A percentile compares a stretch with the other conserved stretches of the same genome.
Evolutionary conservation across 2,113 vertebrate genomes (phyloP).

Genomic region (Dendrocopos noguchii): DNA sequence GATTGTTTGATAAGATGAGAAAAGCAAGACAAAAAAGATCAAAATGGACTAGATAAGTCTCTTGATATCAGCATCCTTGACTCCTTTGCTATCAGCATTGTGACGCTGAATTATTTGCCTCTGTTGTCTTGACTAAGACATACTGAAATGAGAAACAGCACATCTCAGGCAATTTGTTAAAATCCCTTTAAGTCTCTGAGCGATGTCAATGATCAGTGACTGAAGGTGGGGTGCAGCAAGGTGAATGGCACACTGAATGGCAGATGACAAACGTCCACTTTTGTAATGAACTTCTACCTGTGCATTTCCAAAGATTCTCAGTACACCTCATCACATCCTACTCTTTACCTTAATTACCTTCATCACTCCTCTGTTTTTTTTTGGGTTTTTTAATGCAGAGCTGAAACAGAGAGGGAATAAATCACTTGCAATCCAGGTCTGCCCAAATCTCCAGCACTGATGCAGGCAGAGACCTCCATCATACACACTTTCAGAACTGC

Average conservation of each 20-base stretch:
- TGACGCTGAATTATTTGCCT: conserved; percentile 25
- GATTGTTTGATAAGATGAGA: background rate
- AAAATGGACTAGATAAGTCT: conserved; percentile 45
- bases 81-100: background rate
- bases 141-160: conserved; percentile 27
- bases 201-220: background rate
- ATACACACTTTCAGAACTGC: background rate
- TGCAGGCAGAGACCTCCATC: background rate
- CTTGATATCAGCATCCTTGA: conserved; percentile 23
- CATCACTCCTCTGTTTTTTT: background rate
- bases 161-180: conserved; percentile 25
- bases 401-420: background rate
- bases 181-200: background rate
- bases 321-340: background rate
- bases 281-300: background rate
- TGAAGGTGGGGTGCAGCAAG: background rate
- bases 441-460: background rate
- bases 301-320: background rate
- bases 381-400: background rate
- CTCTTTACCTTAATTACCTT: background rate
- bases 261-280: background rate
- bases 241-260: background rate
- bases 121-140: conserved; percentile 4
- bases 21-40: conserved; percentile 24
- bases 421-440: background rate